Evolutionary conservation across 2,888 invertebrate species (phyloP), one percentile per base, ranked within the genome.

Genomic region (Leptinotarsa peninsularis): DNA sequence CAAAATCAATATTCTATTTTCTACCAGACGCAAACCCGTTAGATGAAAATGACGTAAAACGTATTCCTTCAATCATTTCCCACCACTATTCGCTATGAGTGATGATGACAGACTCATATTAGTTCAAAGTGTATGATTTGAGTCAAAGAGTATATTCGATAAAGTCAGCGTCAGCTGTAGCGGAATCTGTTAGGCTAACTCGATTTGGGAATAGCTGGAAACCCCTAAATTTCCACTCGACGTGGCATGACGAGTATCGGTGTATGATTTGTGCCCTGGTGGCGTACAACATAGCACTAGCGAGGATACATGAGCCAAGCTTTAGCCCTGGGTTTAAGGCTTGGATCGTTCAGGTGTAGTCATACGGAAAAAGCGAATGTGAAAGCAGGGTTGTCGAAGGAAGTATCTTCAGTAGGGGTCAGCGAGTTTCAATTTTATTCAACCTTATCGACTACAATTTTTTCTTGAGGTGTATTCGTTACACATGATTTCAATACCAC

Each of bases 111-210:
- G 63, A 17, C 13, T 27, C 43, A 4, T 43, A 17, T 43, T 63
- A 63, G 33, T 63, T 63, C 63, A 43, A 63, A 63, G 63, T 63
- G 43, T 63, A 58, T 23, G 58, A 33, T n/a, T 43, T 63, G 63
- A 63, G 63, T 63, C 63, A 63, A 63, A 63, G 63, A 63, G 63
- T 63, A 63, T 33, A 63, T 63, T 63, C 63, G 63, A 63, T 63
- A 63, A 63, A 63, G 63, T 63, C 63, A 63, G 63, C 63, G 63
- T 63, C 63, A 63, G 63, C 63, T 63, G 63, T 63, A 63, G 63
- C 63, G 63, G 63, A 63, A 63, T 63, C 63, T 63, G 63, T 63
- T 63, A 63, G 63, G 43, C 43, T 63, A 63, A 63, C 63, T 33
- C 63, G 63, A 63, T 63, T 63, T 63, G 43, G 63, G 33, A 63